phyloP scores from a whole-genome alignment of 2,113 vertebrate species.

The Micronycteris hirsuta region DNA sequence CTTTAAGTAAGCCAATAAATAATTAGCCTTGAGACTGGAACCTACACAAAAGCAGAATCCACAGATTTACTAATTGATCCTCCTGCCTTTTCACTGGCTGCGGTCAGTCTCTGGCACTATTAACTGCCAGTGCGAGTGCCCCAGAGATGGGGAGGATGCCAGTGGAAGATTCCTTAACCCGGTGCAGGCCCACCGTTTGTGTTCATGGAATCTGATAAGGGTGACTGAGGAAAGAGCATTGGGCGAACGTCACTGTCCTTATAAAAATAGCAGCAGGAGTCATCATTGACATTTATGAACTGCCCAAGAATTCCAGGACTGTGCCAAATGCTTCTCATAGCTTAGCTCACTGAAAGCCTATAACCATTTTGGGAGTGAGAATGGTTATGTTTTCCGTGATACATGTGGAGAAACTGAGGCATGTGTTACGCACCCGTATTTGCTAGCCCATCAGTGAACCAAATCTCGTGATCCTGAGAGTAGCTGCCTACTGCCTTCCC shows the following conservation, averaged over 20 bases:
- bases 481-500: rapidly evolving
- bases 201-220: background rate
- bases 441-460: background rate
- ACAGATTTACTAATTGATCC: background rate
- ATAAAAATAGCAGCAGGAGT: background rate
- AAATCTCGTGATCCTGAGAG: too few relatives aligned
- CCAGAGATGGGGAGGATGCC: background rate
- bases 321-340: background rate
- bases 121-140: background rate
- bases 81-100: background rate
- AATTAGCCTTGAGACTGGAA: background rate
- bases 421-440: rapidly evolving
- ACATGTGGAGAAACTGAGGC: background rate
- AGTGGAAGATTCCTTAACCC: background rate
- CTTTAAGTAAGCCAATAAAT: background rate
- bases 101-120: background rate
- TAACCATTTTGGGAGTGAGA: too few relatives aligned
- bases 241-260: background rate
- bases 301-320: background rate
- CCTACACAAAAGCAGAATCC: background rate
- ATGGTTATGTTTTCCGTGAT: too few relatives aligned
- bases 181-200: background rate
- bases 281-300: background rate
- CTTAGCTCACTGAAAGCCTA: background rate
- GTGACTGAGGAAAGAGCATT: background rate